Conservation (phyloP, 2,888 invertebrate species). For the Yponomeuta sedellus region DNA sequence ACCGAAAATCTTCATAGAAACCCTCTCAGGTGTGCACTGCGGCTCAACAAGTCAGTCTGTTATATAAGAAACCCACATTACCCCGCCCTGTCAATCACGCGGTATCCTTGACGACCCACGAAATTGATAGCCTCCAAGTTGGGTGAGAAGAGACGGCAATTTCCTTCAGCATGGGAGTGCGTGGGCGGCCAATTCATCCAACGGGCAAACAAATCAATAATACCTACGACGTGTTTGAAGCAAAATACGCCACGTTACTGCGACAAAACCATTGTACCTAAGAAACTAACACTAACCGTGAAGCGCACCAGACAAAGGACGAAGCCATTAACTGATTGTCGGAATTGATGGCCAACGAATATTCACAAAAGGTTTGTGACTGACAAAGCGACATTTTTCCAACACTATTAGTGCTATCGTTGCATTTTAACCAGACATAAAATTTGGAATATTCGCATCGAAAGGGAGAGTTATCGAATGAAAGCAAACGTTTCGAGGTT, state of each 20-base stretch:
- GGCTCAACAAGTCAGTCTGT: slow-evolving; percentile 13
- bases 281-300: slow-evolving; percentile 33
- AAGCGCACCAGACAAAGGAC: slow-evolving; percentile 34
- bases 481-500: not conserved
- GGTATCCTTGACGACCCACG: slow-evolving; percentile 49
- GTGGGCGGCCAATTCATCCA: slow-evolving; percentile 24
- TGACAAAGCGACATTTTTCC: slow-evolving; percentile 34
- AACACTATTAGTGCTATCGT: not conserved
- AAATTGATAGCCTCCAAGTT: slow-evolving; percentile 51
- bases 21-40: not conserved
- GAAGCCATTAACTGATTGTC: slow-evolving; percentile 44
- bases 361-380: slow-evolving; percentile 41
- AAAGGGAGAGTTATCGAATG: not conserved
- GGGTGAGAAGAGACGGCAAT: slow-evolving; percentile 27
- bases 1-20: slow-evolving; percentile 10
- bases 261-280: slow-evolving; percentile 35
- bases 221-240: slow-evolving; percentile 21
- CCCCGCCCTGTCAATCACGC: slow-evolving; percentile 56
- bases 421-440: not conserved
- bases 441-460: not conserved
- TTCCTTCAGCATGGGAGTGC: slow-evolving; percentile 23
- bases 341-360: slow-evolving; percentile 33
- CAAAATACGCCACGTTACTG: slow-evolving; percentile 31
- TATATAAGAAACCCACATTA: slow-evolving; percentile 31
- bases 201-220: slow-evolving; percentile 35